A percentile compares a stretch with the other conserved stretches of the same genome.
Evolutionary conservation across 23 tunicate genomes (phyloP).

Genomic region (Phallusia fumigata): DNA sequence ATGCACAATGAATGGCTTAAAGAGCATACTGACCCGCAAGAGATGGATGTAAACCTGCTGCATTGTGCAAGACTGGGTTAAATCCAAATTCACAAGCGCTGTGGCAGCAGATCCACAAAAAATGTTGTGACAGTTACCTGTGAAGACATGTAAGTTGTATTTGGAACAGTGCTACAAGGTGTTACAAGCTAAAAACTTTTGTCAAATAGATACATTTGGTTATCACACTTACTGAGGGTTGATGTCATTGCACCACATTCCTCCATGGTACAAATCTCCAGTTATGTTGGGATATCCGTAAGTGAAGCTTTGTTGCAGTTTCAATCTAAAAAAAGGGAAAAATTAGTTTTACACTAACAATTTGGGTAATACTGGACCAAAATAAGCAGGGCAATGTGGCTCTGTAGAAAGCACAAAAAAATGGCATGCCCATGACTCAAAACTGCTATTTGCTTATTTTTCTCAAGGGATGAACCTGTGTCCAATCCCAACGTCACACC

Average conservation of each 20-base stretch:
- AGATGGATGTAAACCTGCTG: slow-evolving; percentile 39
- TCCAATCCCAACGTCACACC: too few relatives aligned
- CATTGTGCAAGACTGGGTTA: slow-evolving; percentile 66
- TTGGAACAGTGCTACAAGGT: too few relatives aligned
- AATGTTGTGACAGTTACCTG: not conserved
- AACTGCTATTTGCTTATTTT: too few relatives aligned
- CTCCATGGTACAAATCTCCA: slow-evolving; percentile 80
- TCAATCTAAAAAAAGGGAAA: not conserved
- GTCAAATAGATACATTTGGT: too few relatives aligned
- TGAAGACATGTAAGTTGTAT: not conserved
- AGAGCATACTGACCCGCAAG: not conserved
- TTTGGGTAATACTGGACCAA: too few relatives aligned
- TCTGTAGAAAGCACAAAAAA: too few relatives aligned
- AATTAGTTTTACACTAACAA: not conserved
- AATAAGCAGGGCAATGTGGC: too few relatives aligned
- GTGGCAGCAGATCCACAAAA: not conserved
- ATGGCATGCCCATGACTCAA: too few relatives aligned
- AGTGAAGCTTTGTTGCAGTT: not conserved
- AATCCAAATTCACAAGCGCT: slow-evolving; percentile 46
- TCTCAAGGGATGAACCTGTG: too few relatives aligned
- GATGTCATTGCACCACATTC: slow-evolving; percentile 46
- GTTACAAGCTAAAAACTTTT: too few relatives aligned
- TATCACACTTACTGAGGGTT: slow-evolving; percentile 67
- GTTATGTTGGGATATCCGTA: slow-evolving; percentile 38
- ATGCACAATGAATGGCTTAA: not conserved